Base-by-base conservation (phyloP, 2,113 vertebrate genomes). In the Ahaetulla prasina region DNA sequence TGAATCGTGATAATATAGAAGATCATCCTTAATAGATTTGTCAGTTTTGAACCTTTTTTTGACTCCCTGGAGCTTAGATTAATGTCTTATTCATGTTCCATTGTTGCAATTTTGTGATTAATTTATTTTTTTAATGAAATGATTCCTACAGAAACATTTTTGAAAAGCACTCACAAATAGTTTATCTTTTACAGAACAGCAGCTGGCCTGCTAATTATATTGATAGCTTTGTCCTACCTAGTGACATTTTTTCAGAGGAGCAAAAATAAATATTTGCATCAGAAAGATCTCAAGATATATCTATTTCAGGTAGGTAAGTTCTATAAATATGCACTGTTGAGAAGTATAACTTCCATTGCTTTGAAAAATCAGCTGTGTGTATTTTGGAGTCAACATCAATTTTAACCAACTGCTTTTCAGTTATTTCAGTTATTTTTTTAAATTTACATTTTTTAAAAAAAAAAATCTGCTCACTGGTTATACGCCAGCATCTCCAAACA, bases 291-390 rank as follows among this genome's bases (percentile, higher is more conserved):
- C 12, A 93, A 94, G 94, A 93, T 98, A 53, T 96, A 98, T 95
- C 92, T 98, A 47, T 94, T 80, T 87, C 99, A 99, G 98, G 99
- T 99, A 74, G 96, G 97, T 97, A 95, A 50, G 35, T 93, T 25
- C 60, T 95, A 94, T 94, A 54, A 92, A 89, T 93, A 39, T 95
- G 18, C 63, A 54, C 87, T 1, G 88, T 85, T 85, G 63, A 85
- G 30, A 22, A 63, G 47, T 43, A 50, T 18, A 1, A 0, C 0
- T 92, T 95, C 93, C 55, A 47, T 47, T 94, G 89, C 9, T 90
- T 80, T 80, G 30, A 88, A 90, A 57, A 90, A 35, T 0, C 16
- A 0, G 90, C 93, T 47, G 23, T 85, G n/a, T 25, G 20, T 43
- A 80, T 80, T 39, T 80, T 16, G 1, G 43, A 57, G 16, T 12